phyloP scores from a whole-genome alignment of 2,113 vertebrate genomes.

The Mirounga angustirostris region DNA sequence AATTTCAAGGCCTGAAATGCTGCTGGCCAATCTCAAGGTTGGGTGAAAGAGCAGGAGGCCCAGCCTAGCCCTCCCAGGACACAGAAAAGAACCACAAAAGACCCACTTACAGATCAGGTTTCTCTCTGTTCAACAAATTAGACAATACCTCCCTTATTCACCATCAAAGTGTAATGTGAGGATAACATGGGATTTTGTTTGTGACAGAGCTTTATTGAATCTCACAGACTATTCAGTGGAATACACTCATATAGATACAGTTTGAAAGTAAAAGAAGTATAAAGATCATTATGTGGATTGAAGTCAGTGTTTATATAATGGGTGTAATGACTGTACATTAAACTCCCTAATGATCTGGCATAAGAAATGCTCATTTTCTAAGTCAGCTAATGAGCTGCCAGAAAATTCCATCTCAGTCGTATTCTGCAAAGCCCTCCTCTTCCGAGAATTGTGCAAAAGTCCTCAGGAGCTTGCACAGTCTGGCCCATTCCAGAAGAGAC shows the following conservation, averaged over 20 bases:
- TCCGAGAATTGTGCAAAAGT: background rate
- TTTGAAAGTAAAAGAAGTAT: background rate
- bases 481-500: background rate
- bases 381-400: background rate
- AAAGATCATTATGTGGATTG: background rate
- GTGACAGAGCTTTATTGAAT: background rate
- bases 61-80: background rate
- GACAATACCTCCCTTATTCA: background rate
- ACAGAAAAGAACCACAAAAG: background rate
- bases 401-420: constrained; percentile 1
- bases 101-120: background rate
- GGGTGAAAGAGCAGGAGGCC: background rate
- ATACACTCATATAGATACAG: background rate
- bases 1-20: background rate
- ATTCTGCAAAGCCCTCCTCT: background rate
- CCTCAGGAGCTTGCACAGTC: background rate
- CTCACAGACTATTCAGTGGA: background rate
- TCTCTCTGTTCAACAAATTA: constrained; percentile 13
- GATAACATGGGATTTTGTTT: background rate
- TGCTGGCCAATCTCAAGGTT: background rate
- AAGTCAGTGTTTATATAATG: background rate
- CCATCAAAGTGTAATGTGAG: background rate
- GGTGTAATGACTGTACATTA: background rate
- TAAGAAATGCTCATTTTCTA: background rate
- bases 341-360: background rate